Base-by-base conservation (phyloP, 1,140 invertebrate species). In the Drosophila parabipectinata region DNA sequence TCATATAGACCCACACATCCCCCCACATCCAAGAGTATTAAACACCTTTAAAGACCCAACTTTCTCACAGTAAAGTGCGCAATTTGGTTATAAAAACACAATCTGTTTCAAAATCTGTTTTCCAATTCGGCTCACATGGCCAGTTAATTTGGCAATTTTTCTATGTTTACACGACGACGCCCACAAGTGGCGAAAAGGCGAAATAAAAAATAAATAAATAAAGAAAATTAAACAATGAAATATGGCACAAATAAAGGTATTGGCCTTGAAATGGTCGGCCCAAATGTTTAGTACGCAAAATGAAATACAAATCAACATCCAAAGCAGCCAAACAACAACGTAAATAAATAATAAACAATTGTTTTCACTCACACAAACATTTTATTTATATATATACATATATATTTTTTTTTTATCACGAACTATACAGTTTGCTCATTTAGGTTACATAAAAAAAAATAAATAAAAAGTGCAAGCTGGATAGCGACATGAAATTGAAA, bases 341-440 rank as follows among this genome's bases (percentile, higher is more conserved):
- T 47, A 37, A 34, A 75, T 69, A 73, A 78, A 73, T 83, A 75
- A 79, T 84, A 84, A 84, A 79, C 80, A 84, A 83, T 84, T 64
- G 76, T 84, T 84, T 83, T 79, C 76, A 72, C 75, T 79, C 21
- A 5, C 21, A 21, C 14, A 18, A 18, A 18, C 26, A 39, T 64
- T 48, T 30, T 41, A 8, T 4, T 15, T 39, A 10, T 24, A 4
- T 61, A 21, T 3, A 4, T 61, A 21, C 1, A 2, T 61, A n/a
- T n/a, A n/a, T n/a, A n/a, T n/a, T n/a, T n/a, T n/a, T 45, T 53
- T 44, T 44, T 45, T 37, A 39, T 57, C 55, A 30, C 55, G 41
- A 47, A 41, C 55, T 28, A 14, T 52, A 12, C 34, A 45, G 54
- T 63, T 34, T 14, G 41, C 41, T 18, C 41, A 44, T 44, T 47